Conservation (phyloP, 2,797 vertebrate species). For the Cryptoblepharus egeriae region DNA sequence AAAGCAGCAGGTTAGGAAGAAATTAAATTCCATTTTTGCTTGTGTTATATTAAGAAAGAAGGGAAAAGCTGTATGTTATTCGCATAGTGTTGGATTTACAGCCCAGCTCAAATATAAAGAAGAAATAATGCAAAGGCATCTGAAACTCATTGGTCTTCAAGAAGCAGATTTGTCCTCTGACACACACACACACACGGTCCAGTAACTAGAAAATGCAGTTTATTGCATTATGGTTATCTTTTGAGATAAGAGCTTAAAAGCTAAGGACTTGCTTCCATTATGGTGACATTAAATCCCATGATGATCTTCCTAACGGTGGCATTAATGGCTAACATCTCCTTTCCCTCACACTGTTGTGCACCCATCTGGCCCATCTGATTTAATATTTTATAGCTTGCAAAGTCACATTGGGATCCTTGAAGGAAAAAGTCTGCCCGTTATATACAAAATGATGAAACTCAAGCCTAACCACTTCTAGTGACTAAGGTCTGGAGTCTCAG, state of each 20-base stretch:
- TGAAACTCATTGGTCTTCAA: slow-evolving; percentile 52
- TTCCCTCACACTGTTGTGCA: slow-evolving; percentile 8
- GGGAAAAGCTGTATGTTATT: slow-evolving; percentile 44
- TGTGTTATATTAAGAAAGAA: slow-evolving; percentile 50
- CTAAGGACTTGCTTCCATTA: slow-evolving; percentile 17
- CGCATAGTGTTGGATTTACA: slow-evolving; percentile 63
- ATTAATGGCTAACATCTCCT: slow-evolving; percentile 15
- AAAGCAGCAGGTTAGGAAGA: slow-evolving; percentile 54
- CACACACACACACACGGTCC: background rate
- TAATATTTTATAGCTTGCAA: slow-evolving; percentile 42
- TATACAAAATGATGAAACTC: background rate
- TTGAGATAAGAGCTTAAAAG: slow-evolving; percentile 31
- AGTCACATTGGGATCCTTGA: slow-evolving; percentile 20
- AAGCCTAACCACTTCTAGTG: background rate
- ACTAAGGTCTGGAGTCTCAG: no score
- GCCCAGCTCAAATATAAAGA: slow-evolving; percentile 40
- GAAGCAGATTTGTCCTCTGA: slow-evolving; percentile 22
- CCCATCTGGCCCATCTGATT: background rate
- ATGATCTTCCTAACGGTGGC: slow-evolving; percentile 5
- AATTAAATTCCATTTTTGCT: slow-evolving; percentile 68
- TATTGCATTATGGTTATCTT: slow-evolving; percentile 16
- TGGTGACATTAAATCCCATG: slow-evolving; percentile 14
- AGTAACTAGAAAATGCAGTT: slow-evolving; percentile 32
- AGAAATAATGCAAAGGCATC: slow-evolving; percentile 18
- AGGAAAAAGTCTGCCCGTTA: slow-evolving; percentile 3